phyloP scores from a whole-genome alignment of 2,888 invertebrate genomes.

The Sesamia inferens region DNA sequence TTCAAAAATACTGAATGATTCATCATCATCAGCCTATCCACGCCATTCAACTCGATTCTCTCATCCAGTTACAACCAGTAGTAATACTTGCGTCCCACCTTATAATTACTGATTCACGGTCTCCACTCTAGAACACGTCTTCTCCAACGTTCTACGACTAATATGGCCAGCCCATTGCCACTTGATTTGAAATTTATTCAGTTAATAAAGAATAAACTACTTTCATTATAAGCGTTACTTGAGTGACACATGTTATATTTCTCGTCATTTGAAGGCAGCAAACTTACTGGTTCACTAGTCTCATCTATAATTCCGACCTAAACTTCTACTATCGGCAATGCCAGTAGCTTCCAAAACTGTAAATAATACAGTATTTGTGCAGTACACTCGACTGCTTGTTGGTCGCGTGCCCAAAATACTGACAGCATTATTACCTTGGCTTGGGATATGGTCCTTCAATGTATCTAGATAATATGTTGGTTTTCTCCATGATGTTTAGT shows the following conservation, averaged over 20 bases:
- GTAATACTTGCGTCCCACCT: no score
- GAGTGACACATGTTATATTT: not conserved
- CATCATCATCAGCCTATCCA: no score
- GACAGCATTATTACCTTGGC: conserved; percentile 61
- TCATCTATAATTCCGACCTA: conserved; percentile 30
- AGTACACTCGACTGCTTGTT: conserved; percentile 47
- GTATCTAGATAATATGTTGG: conserved; percentile 23
- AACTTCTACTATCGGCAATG: conserved; percentile 35
- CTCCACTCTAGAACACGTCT: no score
- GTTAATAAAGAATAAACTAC: not conserved
- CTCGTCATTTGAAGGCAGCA: not conserved
- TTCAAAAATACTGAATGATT: no score
- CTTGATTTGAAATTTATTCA: no score
- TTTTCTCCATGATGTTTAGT: conserved; percentile 20
- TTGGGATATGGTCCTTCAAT: conserved; percentile 12
- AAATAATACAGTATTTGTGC: conserved; percentile 58
- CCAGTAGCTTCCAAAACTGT: conserved; percentile 43
- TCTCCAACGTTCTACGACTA: no score
- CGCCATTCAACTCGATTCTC: no score
- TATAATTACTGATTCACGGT: no score
- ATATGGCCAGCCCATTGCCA: no score
- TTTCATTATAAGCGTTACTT: not conserved
- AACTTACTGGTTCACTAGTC: not conserved
- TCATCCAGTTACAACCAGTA: no score
- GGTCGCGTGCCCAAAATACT: conserved; percentile 58